phyloP scores from a whole-genome alignment of 2,888 invertebrate genomes.

The Archaeoteleia sp. region DNA sequence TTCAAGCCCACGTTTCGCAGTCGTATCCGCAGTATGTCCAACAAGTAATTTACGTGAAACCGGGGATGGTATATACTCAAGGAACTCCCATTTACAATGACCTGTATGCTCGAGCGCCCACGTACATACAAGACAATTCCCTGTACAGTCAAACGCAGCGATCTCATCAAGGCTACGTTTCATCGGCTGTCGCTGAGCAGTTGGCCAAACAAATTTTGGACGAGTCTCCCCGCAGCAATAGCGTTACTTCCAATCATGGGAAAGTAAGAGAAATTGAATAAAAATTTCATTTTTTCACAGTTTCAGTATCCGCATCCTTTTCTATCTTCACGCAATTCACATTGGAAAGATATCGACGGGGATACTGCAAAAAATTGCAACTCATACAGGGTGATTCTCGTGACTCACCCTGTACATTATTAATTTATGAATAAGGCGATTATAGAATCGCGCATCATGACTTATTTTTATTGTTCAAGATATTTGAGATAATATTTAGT shows the following conservation, averaged over 20 bases:
- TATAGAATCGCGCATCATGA: no score
- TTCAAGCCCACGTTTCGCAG: slow-evolving; percentile 48
- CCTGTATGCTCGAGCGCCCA: slow-evolving; percentile 57
- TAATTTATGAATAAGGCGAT: no score
- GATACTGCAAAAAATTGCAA: no score
- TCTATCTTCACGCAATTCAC: no score
- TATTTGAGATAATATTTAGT: no score
- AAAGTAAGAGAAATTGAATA: slow-evolving; percentile 58
- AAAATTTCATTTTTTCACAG: background rate
- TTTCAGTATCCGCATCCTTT: no score
- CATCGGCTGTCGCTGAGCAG: slow-evolving; percentile 56
- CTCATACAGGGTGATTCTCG: no score
- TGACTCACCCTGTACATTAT: no score
- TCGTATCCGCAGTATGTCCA: slow-evolving; percentile 62
- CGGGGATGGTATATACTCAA: slow-evolving; percentile 61
- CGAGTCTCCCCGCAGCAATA: slow-evolving; percentile 56
- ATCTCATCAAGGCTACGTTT: slow-evolving; percentile 59
- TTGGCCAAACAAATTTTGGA: slow-evolving; percentile 60
- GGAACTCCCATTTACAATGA: slow-evolving; percentile 58
- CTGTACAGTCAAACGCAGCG: slow-evolving; percentile 60
- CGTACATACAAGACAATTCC: slow-evolving; percentile 64
- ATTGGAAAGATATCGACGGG: no score
- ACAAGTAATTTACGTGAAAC: slow-evolving; percentile 63
- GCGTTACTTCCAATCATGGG: slow-evolving; percentile 51
- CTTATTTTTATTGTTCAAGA: no score